Percentiles rank a stretch among this genome's conserved stretches.
These are phyloP conservation scores for Aix galericulata DNA, from an alignment of 2,113 vertebrate genomes.

Conservation along the genomic window DNA sequence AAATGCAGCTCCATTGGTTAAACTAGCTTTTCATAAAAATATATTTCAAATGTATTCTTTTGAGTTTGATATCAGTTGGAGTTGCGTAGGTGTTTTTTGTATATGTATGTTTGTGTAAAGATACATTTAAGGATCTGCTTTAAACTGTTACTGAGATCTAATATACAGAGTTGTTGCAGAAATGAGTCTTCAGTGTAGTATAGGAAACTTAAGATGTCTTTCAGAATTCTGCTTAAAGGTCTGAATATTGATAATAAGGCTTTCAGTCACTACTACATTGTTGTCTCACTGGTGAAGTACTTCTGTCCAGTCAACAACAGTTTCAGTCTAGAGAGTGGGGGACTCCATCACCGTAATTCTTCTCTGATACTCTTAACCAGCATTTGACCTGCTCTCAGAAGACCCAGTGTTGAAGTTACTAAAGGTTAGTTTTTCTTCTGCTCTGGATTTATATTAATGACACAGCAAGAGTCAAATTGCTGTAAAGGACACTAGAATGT, in stretches of 20 bases:
- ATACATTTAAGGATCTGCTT: background rate
- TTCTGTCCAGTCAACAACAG: accelerated
- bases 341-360: background rate
- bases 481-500: background rate
- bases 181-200: background rate
- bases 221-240: background rate
- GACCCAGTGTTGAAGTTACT: background rate
- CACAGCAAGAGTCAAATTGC: background rate
- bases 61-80: background rate
- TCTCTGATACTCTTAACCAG: background rate
- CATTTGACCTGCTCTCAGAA: background rate
- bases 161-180: background rate
- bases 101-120: background rate
- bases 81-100: background rate
- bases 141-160: background rate
- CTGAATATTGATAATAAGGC: background rate
- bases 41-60: background rate
- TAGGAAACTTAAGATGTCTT: background rate
- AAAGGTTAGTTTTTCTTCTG: background rate
- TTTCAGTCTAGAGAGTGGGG: background rate
- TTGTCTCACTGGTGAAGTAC: background rate
- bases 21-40: background rate
- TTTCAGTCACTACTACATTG: background rate
- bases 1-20: background rate
- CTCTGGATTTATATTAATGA: background rate